Base-by-base conservation (phyloP, 1,140 invertebrate species). In the Frieseomelitta varia region DNA sequence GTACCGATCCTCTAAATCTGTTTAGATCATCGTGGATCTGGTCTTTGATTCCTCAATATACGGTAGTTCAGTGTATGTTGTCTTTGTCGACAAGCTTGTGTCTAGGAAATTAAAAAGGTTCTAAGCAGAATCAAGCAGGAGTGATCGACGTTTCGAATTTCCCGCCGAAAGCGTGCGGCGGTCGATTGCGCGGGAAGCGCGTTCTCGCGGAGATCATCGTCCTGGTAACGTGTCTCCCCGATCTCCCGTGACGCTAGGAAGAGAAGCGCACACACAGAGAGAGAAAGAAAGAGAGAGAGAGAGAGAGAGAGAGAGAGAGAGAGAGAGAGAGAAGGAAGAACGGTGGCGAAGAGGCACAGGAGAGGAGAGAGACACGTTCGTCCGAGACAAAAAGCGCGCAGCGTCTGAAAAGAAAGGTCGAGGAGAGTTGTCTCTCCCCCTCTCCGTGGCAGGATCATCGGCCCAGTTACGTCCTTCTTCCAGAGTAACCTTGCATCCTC, bases 381-480 rank as follows among this genome's bases (percentile, higher is more conserved):
- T 79, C 71, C 72, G 78, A 68, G 63, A 84, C 65, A 86, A 89
- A 89, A 89, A 89, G 84, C 80, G 84, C 80, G 79, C 84, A 88
- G 73, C 84, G 69, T 68, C 84, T 81, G 80, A 74, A 81, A 88
- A 81, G 86, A 86, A 85, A 74, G 85, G 77, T 84, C 85, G 78
- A 81, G 84, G 73, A 69, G 73, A 73, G 21, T 47, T 47, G 39
- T 58, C 30, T 85, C 76, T 65, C 27, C 68, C 84, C 67, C 80
- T 85, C 63, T 55, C 56, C 58, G 58, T 67, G 85, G 47, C 85
- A 92, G 89, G 90, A 93, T 93, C 92, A 92, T 93, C 92, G 91
- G 85, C 90, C 90, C 87, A 92, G 91, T 92, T 93, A 92, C 92
- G 93, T 92, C 91, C 92, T 90, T 91, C 90, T 92, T 91, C 87